These are phyloP conservation scores for Limosa lapponica DNA, from an alignment of 2,797 vertebrate species.

Conservation along the genomic window DNA sequence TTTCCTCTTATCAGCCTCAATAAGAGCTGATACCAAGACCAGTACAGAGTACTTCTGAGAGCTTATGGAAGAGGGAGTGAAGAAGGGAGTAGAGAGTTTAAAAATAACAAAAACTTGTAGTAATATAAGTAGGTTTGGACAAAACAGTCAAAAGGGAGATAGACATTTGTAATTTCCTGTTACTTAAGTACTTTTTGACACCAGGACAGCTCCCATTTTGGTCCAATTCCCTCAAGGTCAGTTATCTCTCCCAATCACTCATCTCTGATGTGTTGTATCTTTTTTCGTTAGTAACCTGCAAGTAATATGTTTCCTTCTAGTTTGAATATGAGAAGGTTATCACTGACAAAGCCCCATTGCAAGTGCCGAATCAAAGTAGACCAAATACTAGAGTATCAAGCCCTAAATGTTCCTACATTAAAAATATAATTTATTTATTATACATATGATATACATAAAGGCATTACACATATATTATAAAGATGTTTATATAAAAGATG, in stretches of 20 bases:
- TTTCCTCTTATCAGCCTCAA: not conserved
- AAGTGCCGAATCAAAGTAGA: not conserved
- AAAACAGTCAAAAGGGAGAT: not conserved
- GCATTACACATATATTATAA: not conserved
- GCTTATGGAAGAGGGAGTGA: not conserved
- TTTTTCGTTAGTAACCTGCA: not conserved
- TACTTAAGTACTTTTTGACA: not conserved
- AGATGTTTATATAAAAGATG: not conserved
- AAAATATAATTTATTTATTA: not conserved
- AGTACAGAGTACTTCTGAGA: not conserved
- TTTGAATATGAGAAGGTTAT: not conserved
- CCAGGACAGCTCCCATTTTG: not conserved
- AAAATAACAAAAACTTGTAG: not conserved
- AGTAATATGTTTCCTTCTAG: not conserved
- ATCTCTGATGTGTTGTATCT: not conserved
- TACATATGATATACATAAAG: not conserved
- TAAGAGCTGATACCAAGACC: not conserved
- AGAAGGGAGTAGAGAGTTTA: not conserved
- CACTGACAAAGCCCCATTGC: not conserved
- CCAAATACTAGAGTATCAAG: not conserved
- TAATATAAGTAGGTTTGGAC: not conserved
- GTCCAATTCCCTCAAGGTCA: not conserved
- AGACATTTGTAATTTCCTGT: not conserved
- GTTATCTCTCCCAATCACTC: not conserved
- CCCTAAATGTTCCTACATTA: not conserved